phyloP scores from a whole-genome alignment of 2,888 invertebrate species.

The Amphimallon solstitiale region DNA sequence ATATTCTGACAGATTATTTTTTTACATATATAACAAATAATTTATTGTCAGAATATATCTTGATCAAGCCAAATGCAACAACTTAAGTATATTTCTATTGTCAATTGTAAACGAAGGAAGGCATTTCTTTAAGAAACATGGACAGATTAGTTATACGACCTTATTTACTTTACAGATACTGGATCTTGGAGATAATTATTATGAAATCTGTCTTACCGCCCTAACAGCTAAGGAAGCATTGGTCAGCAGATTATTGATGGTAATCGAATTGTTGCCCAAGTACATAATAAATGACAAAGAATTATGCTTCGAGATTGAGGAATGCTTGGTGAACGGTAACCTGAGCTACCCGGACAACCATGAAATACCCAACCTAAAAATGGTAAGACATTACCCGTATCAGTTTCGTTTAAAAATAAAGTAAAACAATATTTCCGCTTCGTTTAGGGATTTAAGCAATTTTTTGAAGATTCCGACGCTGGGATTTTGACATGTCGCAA shows the following conservation, averaged over 20 bases:
- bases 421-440: neutral
- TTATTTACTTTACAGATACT: conserved; percentile 53
- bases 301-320: conserved; percentile 54
- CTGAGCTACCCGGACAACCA: conserved; percentile 40
- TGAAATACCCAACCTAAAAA: conserved; percentile 47
- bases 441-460: conserved; percentile 57
- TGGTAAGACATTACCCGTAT: conserved; percentile 32
- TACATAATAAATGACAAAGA: conserved; percentile 56
- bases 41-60: no score
- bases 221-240: conserved; percentile 52
- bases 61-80: no score
- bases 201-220: conserved; percentile 55
- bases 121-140: no score
- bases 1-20: no score
- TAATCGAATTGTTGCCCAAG: conserved; percentile 58
- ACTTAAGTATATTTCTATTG: no score
- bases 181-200: conserved; percentile 61
- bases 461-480: conserved; percentile 59
- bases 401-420: no score
- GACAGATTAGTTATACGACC: neutral
- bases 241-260: conserved; percentile 52
- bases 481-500: conserved; percentile 70
- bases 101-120: no score
- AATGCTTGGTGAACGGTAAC: conserved; percentile 57
- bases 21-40: no score